Percentiles rank a stretch among this genome's conserved stretches.
Conservation (phyloP, 2,113 vertebrate species). For the Pteropus alecto region DNA sequence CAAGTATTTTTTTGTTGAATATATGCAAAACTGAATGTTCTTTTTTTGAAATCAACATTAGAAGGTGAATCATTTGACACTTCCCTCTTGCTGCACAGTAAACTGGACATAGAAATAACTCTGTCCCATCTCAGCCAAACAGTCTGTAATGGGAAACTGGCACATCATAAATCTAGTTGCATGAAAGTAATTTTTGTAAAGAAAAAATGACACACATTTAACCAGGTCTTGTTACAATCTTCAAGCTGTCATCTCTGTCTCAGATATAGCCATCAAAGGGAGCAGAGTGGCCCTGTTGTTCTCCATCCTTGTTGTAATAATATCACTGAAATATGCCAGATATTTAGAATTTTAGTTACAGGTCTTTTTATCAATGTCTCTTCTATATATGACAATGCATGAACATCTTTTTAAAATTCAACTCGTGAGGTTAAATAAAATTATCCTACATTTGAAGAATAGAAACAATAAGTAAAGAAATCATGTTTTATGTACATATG, state of each 20-base stretch:
- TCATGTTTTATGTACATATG: not conserved
- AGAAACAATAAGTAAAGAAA: not conserved
- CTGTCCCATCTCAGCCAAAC: not conserved
- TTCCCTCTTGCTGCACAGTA: not conserved
- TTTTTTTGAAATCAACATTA: not conserved
- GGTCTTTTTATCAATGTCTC: not conserved
- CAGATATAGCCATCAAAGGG: not conserved
- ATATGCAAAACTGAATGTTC: not conserved
- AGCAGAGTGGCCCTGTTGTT: not conserved
- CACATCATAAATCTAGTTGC: not conserved
- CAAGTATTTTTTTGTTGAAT: not conserved
- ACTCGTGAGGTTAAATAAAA: not conserved
- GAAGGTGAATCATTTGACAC: not conserved
- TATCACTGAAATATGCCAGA: not conserved
- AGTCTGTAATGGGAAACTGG: not conserved
- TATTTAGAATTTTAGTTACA: not conserved
- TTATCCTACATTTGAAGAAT: not conserved
- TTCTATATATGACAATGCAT: not conserved
- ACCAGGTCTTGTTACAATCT: not conserved
- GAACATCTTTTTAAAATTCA: not conserved
- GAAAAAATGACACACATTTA: slow-evolving; percentile 9
- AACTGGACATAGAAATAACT: not conserved
- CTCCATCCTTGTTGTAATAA: not conserved
- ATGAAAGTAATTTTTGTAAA: slow-evolving; percentile 18
- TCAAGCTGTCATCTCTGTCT: not conserved